Evolutionary conservation across 2,113 vertebrate species (phyloP).

Genomic region (Meles meles): DNA sequence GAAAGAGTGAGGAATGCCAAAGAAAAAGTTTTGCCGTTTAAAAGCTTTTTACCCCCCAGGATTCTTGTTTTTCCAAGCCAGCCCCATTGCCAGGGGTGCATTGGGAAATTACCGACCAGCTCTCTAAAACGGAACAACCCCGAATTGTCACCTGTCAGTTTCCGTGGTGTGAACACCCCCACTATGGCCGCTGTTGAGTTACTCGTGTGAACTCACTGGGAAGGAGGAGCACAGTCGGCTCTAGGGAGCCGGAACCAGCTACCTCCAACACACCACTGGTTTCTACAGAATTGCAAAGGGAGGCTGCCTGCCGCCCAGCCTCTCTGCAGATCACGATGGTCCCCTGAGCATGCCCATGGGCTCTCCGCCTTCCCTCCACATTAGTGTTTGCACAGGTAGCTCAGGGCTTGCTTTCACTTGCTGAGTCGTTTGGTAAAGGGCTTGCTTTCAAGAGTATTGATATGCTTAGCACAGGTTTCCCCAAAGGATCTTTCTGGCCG

Average conservation of each 20-base stretch:
- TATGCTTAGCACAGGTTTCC: neutral
- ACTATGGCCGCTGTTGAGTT: fast-evolving
- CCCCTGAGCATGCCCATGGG: fast-evolving
- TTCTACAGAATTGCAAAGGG: no score
- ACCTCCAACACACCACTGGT: neutral
- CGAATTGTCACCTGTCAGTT: no score
- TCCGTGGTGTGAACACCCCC: neutral
- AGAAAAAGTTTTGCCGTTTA: neutral
- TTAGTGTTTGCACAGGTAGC: neutral
- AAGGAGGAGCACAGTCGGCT: fast-evolving
- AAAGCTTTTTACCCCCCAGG: neutral
- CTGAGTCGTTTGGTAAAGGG: neutral
- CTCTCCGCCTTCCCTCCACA: neutral
- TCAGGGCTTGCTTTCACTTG: neutral
- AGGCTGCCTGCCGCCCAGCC: fast-evolving
- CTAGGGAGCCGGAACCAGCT: neutral
- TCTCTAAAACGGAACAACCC: neutral
- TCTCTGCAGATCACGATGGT: neutral
- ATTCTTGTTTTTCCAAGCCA: neutral
- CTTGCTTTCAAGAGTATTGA: neutral
- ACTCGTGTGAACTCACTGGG: neutral
- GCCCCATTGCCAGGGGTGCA: neutral
- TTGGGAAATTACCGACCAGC: neutral
- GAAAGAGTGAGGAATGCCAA: neutral
- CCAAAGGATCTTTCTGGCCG: neutral